A percentile compares a stretch with the other conserved stretches of the same genome.
These are phyloP conservation scores for Leptosomus discolor DNA, from an alignment of 2,113 vertebrate genomes.

Conservation along the genomic window DNA sequence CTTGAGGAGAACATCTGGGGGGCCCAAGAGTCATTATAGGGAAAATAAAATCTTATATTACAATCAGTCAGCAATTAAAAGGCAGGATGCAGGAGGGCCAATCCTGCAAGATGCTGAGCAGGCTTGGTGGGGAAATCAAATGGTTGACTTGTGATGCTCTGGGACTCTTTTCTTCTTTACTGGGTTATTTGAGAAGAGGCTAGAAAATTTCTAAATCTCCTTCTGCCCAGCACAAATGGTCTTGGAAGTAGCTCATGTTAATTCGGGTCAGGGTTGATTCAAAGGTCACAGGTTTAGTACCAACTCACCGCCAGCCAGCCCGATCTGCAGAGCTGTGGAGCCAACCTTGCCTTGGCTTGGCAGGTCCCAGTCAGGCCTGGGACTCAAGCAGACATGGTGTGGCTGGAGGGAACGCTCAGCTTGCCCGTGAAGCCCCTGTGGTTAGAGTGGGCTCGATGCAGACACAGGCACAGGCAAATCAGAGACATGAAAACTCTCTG, in stretches of 20 bases:
- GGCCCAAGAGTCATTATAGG: conserved; percentile 52
- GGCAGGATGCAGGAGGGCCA: conserved; percentile 40
- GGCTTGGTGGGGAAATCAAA: conserved; percentile 34
- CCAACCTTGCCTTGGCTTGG: not conserved
- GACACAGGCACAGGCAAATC: not conserved
- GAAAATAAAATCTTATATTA: conserved; percentile 61
- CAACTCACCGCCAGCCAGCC: not conserved
- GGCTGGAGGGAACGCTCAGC: not conserved
- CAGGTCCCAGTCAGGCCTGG: not conserved
- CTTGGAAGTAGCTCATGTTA: not conserved
- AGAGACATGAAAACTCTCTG: not conserved
- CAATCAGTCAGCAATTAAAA: conserved; percentile 65
- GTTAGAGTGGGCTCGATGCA: accelerated
- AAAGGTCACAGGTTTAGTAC: not conserved
- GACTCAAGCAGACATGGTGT: not conserved
- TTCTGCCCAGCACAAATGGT: not conserved
- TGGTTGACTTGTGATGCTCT: not conserved
- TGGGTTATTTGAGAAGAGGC: not conserved
- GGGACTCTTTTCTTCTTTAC: not conserved
- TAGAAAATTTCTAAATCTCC: not conserved
- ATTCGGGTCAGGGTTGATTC: not conserved
- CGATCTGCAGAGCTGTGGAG: accelerated
- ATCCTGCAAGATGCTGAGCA: conserved; percentile 54
- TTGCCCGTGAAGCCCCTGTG: accelerated
- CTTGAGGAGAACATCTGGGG: conserved; percentile 66